Base-by-base conservation (phyloP, 2,888 invertebrate species). In the Ormyrus rosae region DNA sequence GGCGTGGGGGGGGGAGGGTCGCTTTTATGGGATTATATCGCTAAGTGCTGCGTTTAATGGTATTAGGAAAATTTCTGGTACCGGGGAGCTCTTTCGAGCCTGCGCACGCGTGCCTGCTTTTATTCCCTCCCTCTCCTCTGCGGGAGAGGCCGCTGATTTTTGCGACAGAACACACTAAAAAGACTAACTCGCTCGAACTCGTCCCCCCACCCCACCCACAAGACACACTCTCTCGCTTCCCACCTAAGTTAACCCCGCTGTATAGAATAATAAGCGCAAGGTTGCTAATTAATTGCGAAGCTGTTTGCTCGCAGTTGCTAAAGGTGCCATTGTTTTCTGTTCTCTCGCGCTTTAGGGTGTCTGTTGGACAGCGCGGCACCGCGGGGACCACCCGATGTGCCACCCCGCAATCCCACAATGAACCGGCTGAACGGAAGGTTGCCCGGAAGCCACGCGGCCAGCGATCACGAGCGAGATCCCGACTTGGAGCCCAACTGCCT, bases 401-500 rank as follows among this genome's bases (percentile, higher is more conserved):
- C 96, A 91, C 96, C 96, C 86, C 94, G 96, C 90, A 96, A 96
- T 92, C 96, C 96, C 88, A 96, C 96, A 92, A 97, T 96, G 96
- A 96, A 94, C 92, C 95, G 97, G 90, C 94, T 96, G 91, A 96
- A 96, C 94, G 96, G 96, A 91, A 95, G 96, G 91, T 94, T 96
- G 92, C 95, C 95, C 90, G 95, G 95, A 91, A 89, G 88, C 86
- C 87, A 86, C 73, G 82, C 81, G 79, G 81, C 81, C 82, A 84
- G 83, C 81, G 84, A 84, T 75, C 89, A 84, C 82, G 91, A 90
- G 83, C 88, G 89, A 84, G 96, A 96, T 92, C 95, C 95, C 86
- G 97, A 97, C 91, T 96, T 96, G 91, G 97, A 97, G 92, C 96
- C 97, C 86, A 96, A 96, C 90, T 97, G 97, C 91, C 94, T 97